These are phyloP conservation scores for Acleris cristana DNA, from an alignment of 2,888 invertebrate species.

Conservation along the genomic window DNA sequence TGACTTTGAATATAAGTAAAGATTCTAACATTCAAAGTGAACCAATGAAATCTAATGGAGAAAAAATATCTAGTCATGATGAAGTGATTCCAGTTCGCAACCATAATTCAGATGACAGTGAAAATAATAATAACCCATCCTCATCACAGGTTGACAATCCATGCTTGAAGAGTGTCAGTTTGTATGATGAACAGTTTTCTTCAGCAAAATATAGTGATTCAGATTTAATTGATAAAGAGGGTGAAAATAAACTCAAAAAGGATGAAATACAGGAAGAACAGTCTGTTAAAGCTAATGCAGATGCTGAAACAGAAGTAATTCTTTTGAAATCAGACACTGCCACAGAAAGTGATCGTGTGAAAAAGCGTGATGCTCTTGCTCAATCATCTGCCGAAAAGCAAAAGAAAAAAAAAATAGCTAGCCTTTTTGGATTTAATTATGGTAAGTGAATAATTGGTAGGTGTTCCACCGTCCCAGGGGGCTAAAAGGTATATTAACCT, in stretches of 20 bases:
- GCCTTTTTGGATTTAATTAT: constrained; percentile 70
- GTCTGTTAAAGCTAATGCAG: constrained; percentile 14
- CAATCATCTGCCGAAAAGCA: constrained; percentile 45
- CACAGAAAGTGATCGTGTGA: constrained; percentile 43
- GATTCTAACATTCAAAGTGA: background rate
- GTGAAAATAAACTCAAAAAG: constrained; percentile 24
- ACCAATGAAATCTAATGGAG: background rate
- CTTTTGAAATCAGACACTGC: constrained; percentile 59
- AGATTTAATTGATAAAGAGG: constrained; percentile 52
- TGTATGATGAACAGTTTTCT: constrained; percentile 64
- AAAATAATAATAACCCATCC: constrained; percentile 25
- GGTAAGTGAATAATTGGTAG: constrained; percentile 61
- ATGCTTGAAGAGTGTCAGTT: constrained; percentile 67
- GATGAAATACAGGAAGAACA: constrained; percentile 14
- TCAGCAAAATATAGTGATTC: constrained; percentile 54
- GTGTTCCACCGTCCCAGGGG: constrained; percentile 29
- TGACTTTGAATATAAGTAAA: background rate
- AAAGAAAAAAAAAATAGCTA: constrained; percentile 59
- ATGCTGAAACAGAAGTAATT: constrained; percentile 45
- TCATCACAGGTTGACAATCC: constrained; percentile 52
- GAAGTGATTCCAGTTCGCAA: background rate
- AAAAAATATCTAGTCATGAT: background rate
- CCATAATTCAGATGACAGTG: constrained; percentile 34
- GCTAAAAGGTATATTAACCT: constrained; percentile 13
- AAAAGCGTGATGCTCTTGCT: constrained; percentile 15